Evolutionary conservation across 2,113 vertebrate genomes (phyloP).

Genomic region (Notothenia rossii): DNA sequence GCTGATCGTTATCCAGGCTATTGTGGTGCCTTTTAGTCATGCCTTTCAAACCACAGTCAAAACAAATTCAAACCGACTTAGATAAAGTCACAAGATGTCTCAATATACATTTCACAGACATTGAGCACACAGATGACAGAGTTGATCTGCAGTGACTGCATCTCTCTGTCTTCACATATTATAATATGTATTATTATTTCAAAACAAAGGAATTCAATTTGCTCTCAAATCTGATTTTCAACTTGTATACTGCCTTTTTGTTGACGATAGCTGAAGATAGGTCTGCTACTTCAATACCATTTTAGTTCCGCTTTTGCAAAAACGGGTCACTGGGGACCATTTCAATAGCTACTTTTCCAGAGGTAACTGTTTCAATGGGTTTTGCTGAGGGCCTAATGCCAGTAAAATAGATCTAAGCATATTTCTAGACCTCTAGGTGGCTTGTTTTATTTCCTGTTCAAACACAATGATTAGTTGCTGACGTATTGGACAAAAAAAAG

Average conservation of each 20-base stretch:
- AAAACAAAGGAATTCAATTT: conserved; percentile 18
- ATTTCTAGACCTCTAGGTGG: conserved; percentile 44
- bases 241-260: conserved; percentile 9
- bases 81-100: conserved; percentile 2
- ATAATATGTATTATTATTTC: conserved; percentile 3
- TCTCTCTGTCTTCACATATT: conserved; percentile 13
- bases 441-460: conserved; percentile 51
- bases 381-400: conserved; percentile 49
- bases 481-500: conserved; percentile 34
- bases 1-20: conserved; percentile 41
- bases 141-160: conserved; percentile 1
- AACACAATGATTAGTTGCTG: conserved; percentile 52
- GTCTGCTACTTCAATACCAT: conserved; percentile 45
- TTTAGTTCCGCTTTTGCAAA: conserved; percentile 33
- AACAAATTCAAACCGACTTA: conserved; percentile 32
- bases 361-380: conserved; percentile 44
- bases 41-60: conserved; percentile 55
- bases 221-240: conserved; percentile 11
- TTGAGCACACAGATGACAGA: conserved; percentile 12
- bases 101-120: conserved; percentile 35
- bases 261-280: conserved; percentile 7
- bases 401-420: conserved; percentile 52
- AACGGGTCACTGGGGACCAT: conserved; percentile 35
- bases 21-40: conserved; percentile 51
- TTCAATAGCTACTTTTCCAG: conserved; percentile 52